These are phyloP conservation scores for Drosophila anceps DNA, from an alignment of 2,888 invertebrate species.

Conservation along the genomic window DNA sequence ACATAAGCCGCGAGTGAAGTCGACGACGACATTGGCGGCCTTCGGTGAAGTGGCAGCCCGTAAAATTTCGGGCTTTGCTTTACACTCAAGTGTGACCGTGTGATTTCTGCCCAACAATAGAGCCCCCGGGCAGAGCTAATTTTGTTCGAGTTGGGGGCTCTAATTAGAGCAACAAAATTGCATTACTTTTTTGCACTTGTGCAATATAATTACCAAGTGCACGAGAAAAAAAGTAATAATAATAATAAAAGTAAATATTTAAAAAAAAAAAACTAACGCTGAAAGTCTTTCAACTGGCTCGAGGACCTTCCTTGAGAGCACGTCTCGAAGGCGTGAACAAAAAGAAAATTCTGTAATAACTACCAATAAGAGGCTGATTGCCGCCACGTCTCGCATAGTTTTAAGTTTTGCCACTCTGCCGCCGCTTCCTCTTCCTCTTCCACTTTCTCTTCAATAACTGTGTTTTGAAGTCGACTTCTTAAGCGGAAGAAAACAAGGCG, in stretches of 20 bases:
- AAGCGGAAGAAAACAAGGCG: conserved; percentile 2
- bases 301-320: conserved; percentile 18
- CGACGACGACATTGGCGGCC: conserved; percentile 45
- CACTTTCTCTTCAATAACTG: not conserved
- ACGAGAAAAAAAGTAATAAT: conserved; percentile 10
- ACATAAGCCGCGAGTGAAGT: conserved; percentile 58
- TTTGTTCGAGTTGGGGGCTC: conserved; percentile 43
- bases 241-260: conserved; percentile 28
- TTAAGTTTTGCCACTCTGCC: conserved; percentile 11
- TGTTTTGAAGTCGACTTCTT: conserved; percentile 15
- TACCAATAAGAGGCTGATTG: conserved; percentile 68
- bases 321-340: conserved; percentile 40
- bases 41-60: conserved; percentile 25
- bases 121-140: conserved; percentile 46
- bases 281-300: conserved; percentile 27
- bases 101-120: conserved; percentile 45
- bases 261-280: conserved; percentile 6
- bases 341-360: conserved; percentile 57
- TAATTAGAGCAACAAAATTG: conserved; percentile 69
- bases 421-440: too few relatives aligned
- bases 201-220: conserved; percentile 65
- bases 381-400: conserved; percentile 39
- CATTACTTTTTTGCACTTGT: conserved; percentile 72
- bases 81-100: conserved; percentile 48
- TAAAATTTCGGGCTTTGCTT: conserved; percentile 54